Conservation (phyloP, 2,888 invertebrate species). For the Venusia cambrica region DNA sequence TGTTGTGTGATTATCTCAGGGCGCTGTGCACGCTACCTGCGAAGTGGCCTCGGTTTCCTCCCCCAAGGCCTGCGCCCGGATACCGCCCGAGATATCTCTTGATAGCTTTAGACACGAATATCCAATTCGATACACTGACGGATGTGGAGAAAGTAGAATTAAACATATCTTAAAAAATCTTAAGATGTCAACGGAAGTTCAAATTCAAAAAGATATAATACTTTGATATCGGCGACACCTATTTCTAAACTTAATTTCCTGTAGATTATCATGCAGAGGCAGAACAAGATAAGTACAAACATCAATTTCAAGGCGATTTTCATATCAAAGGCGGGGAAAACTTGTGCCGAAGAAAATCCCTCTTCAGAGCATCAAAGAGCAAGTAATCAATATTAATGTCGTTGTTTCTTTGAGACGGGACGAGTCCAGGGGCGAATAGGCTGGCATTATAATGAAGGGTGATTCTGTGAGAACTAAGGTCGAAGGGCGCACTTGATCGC, state of each 20-base stretch:
- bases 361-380: constrained; percentile 67
- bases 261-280: constrained; percentile 1
- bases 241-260: constrained; percentile 6
- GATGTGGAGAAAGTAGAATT: constrained; percentile 50
- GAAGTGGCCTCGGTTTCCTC: constrained; percentile 55
- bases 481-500: constrained; percentile 73
- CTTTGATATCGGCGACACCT: constrained; percentile 14
- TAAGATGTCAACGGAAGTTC: constrained; percentile 38
- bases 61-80: constrained; percentile 64
- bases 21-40: constrained; percentile 51
- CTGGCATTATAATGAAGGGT: constrained; percentile 74
- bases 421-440: constrained; percentile 51
- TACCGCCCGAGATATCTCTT: constrained; percentile 64
- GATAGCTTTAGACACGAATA: constrained; percentile 55
- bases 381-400: constrained; percentile 75
- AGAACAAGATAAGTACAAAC: constrained; percentile 22
- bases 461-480: constrained; percentile 69
- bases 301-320: constrained; percentile 44
- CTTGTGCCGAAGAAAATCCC: constrained; percentile 55
- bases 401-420: constrained; percentile 71
- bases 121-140: constrained; percentile 38
- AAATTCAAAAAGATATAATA: too few relatives aligned
- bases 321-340: constrained; percentile 59
- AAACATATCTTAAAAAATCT: constrained; percentile 33
- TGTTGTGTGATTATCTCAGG: constrained; percentile 23